These are phyloP conservation scores for Heterocephalus glaber DNA, from an alignment of 2,113 vertebrate genomes.

Conservation along the genomic window DNA sequence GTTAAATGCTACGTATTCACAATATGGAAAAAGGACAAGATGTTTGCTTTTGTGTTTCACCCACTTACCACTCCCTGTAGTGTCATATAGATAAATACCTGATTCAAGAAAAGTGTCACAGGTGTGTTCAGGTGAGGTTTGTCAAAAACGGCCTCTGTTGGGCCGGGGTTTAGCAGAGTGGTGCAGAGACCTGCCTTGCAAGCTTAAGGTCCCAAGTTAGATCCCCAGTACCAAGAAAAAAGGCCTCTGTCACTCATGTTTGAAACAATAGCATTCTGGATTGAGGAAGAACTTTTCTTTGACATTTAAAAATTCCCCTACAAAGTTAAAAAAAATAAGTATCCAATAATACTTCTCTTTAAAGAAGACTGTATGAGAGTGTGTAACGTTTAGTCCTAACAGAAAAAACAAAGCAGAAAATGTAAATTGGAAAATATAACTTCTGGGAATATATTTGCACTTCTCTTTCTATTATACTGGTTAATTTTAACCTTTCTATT, in stretches of 20 bases:
- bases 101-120: background rate
- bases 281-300: background rate
- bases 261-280: background rate
- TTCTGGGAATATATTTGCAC: background rate
- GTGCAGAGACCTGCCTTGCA: too few relatives aligned
- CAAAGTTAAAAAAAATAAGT: background rate
- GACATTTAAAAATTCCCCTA: background rate
- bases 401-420: constrained; percentile 10
- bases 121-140: background rate
- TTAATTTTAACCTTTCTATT: background rate
- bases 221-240: too few relatives aligned
- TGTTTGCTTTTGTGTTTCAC: background rate
- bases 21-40: background rate
- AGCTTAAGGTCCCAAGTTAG: too few relatives aligned
- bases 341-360: background rate
- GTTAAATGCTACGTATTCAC: background rate
- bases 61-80: background rate
- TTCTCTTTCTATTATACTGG: background rate
- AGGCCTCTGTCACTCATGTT: background rate
- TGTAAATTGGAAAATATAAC: background rate
- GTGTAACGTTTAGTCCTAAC: background rate
- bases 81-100: background rate
- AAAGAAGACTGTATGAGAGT: background rate
- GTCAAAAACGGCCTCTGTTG: too few relatives aligned
- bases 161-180: too few relatives aligned